These are phyloP conservation scores for Embiotoca jacksoni DNA, from an alignment of 2,113 vertebrate species.

Conservation along the genomic window DNA sequence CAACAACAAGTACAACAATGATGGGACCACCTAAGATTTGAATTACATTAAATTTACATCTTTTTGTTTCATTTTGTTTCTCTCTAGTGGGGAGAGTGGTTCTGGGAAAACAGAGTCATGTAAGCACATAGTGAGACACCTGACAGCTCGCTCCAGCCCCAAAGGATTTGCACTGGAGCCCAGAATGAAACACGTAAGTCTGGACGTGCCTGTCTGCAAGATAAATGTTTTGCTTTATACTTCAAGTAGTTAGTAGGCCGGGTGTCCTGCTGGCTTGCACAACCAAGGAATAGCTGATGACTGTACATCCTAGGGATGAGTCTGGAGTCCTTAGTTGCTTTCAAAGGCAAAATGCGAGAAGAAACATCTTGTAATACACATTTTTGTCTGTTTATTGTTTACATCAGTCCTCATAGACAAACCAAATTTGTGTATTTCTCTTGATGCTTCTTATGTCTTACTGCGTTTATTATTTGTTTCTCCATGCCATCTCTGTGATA, in stretches of 20 bases:
- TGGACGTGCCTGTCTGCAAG: neutral
- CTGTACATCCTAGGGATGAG: neutral
- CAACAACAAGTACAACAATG: neutral
- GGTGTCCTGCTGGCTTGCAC: neutral
- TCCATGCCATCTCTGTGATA: neutral
- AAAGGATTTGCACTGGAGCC: slow-evolving; percentile 86
- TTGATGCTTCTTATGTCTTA: neutral
- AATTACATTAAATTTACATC: neutral
- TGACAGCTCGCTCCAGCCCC: slow-evolving; percentile 85
- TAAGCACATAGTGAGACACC: slow-evolving; percentile 92
- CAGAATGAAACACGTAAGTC: slow-evolving; percentile 92
- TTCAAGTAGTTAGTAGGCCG: neutral
- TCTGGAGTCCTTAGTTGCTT: slow-evolving; percentile 6
- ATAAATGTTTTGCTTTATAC: neutral
- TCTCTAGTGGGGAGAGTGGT: slow-evolving; percentile 92
- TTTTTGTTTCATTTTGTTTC: slow-evolving; percentile 28
- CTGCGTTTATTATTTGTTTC: slow-evolving; percentile 5
- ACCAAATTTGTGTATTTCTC: neutral
- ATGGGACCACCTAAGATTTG: neutral
- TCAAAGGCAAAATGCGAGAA: neutral
- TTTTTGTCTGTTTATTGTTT: neutral
- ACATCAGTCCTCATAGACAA: too few relatives aligned
- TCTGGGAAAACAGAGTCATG: slow-evolving; percentile 94
- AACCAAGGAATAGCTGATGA: slow-evolving; percentile 5
- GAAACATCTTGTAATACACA: neutral